Evolutionary conservation across 1,140 invertebrate genomes (phyloP).

Genomic region (Drosophila malerkotliana): DNA sequence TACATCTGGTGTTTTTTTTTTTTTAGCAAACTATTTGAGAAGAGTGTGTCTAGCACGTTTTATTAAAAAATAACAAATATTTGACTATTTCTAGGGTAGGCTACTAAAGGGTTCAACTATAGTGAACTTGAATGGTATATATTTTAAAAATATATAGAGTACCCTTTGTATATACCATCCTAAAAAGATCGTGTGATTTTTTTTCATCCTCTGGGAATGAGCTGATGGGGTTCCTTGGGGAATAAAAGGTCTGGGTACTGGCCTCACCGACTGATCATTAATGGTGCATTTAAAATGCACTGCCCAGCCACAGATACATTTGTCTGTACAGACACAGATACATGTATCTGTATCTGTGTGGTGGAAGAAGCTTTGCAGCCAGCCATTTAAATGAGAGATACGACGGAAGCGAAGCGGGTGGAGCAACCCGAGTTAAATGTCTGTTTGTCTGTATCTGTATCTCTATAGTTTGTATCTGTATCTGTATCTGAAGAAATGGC

Average conservation of each 20-base stretch:
- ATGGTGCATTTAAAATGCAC: constrained; percentile 55
- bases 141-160: too few relatives aligned
- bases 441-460: neutral
- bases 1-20: neutral
- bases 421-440: constrained; percentile 36
- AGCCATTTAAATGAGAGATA: constrained; percentile 63
- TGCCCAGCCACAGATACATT: constrained; percentile 6
- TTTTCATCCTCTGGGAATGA: neutral
- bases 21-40: neutral
- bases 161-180: too few relatives aligned
- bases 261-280: constrained; percentile 56
- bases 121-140: too few relatives aligned
- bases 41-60: neutral
- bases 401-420: constrained; percentile 33
- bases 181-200: neutral
- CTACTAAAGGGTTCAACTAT: too few relatives aligned
- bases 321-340: constrained; percentile 13
- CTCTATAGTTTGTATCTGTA: constrained; percentile 7
- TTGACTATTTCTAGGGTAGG: neutral
- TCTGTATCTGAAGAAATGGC: constrained; percentile 47
- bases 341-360: constrained; percentile 10
- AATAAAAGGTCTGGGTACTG: constrained; percentile 48
- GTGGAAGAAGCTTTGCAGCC: constrained; percentile 41
- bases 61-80: neutral
- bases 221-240: constrained; percentile 6